A percentile compares a stretch with the other conserved stretches of the same genome.
Conservation (phyloP, 1,140 invertebrate genomes). For the Leptinotarsa undecemlineata region DNA sequence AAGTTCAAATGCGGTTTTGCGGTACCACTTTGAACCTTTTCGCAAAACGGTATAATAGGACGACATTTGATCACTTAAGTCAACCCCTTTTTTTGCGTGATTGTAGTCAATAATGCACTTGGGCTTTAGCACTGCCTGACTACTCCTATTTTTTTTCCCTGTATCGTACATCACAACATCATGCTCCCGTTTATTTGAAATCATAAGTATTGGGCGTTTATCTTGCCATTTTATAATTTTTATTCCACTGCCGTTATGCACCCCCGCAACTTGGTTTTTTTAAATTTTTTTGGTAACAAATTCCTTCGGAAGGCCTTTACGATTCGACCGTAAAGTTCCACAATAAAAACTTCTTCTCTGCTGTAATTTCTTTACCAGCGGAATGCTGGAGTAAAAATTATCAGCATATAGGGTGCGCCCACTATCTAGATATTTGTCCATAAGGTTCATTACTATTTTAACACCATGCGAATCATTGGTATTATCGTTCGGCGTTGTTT, state of each 20-base stretch:
- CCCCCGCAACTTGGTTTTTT: too few species aligned
- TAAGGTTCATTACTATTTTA: conserved; percentile 17
- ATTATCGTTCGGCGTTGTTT: not conserved
- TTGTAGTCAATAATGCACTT: conserved; percentile 20
- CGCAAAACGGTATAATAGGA: conserved; percentile 22
- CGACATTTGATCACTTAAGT: conserved; percentile 24
- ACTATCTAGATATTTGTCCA: not conserved
- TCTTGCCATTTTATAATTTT: conserved; percentile 23
- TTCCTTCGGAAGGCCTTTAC: too few species aligned
- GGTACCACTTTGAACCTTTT: conserved; percentile 20
- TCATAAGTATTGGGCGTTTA: conserved; percentile 16
- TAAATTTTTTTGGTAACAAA: not conserved
- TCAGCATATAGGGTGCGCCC: conserved; percentile 14
- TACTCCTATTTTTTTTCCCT: too few species aligned
- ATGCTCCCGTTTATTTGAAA: conserved; percentile 9
- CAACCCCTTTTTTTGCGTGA: conserved; percentile 24
- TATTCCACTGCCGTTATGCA: not conserved
- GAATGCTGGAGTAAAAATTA: conserved; percentile 23
- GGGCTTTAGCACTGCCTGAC: not conserved
- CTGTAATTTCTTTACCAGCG: conserved; percentile 13
- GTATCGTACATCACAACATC: not conserved
- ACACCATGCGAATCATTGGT: not conserved
- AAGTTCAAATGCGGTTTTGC: conserved; percentile 19
- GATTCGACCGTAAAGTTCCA: not conserved
- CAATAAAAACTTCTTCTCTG: not conserved